These are phyloP conservation scores for Actenoides hombroni DNA, from an alignment of 2,113 vertebrate species.

Conservation along the genomic window DNA sequence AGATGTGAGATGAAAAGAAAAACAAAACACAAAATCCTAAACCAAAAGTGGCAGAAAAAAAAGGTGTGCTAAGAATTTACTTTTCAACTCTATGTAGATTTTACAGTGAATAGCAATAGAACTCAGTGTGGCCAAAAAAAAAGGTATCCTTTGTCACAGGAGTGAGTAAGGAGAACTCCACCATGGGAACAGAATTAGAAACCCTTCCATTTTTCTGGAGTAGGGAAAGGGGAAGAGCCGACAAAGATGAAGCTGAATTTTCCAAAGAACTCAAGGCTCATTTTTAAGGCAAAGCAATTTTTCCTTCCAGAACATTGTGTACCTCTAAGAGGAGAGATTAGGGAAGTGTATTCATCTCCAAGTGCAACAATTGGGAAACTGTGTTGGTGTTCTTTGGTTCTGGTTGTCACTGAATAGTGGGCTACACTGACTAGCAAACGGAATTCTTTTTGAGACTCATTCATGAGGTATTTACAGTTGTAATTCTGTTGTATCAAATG, in stretches of 20 bases:
- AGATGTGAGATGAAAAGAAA: constrained; percentile 75
- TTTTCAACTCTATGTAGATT: background rate
- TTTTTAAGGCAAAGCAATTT: background rate
- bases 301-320: background rate
- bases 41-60: background rate
- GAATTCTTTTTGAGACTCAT: background rate
- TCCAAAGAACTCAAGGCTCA: background rate
- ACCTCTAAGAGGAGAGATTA: background rate
- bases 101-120: background rate
- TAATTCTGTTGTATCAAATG: background rate
- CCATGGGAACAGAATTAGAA: background rate
- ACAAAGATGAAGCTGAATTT: background rate
- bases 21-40: constrained; percentile 10
- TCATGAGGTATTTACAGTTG: background rate
- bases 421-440: background rate
- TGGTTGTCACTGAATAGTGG: background rate
- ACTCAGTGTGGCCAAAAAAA: background rate
- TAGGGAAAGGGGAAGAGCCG: background rate
- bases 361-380: background rate
- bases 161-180: background rate
- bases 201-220: background rate
- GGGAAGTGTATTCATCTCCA: background rate
- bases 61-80: constrained; percentile 44
- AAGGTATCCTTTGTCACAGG: background rate
- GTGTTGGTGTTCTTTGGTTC: background rate